phyloP scores from a whole-genome alignment of 1,140 invertebrate genomes.

The Caerostris extrusa region DNA sequence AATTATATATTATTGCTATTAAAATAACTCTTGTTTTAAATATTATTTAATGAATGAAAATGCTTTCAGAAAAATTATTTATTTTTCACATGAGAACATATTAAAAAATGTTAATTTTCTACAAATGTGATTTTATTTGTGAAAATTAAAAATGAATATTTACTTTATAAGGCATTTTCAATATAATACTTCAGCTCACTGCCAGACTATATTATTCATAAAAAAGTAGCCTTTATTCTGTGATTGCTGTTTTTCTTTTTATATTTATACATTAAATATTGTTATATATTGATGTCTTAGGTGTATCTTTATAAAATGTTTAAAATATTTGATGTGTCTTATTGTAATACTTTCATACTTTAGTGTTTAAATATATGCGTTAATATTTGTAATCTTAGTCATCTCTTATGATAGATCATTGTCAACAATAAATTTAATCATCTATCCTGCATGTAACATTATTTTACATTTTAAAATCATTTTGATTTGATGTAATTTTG shows the following conservation, averaged over 20 bases:
- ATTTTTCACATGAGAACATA: too few relatives aligned
- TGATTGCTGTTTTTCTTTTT: background rate
- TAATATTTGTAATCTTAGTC: background rate
- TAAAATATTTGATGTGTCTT: background rate
- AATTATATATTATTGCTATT: too few relatives aligned
- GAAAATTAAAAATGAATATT: background rate
- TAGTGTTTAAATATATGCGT: background rate
- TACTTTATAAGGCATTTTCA: background rate
- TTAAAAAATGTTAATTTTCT: too few relatives aligned
- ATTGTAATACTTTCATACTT: background rate
- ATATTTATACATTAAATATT: constrained; percentile 35
- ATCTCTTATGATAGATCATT: background rate
- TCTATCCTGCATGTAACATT: background rate
- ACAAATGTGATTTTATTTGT: too few relatives aligned
- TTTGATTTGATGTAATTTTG: background rate
- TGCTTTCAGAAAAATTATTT: too few relatives aligned
- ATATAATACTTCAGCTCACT: constrained; percentile 16
- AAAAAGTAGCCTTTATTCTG: background rate
- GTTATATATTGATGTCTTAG: background rate
- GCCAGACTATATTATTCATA: constrained; percentile 36
- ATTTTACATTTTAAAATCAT: background rate
- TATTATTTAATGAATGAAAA: too few relatives aligned
- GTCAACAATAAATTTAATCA: background rate
- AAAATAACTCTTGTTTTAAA: too few relatives aligned
- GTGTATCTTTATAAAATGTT: background rate